Evolutionary conservation across 2,888 invertebrate genomes (phyloP).

Genomic region (Phasia obesa): DNA sequence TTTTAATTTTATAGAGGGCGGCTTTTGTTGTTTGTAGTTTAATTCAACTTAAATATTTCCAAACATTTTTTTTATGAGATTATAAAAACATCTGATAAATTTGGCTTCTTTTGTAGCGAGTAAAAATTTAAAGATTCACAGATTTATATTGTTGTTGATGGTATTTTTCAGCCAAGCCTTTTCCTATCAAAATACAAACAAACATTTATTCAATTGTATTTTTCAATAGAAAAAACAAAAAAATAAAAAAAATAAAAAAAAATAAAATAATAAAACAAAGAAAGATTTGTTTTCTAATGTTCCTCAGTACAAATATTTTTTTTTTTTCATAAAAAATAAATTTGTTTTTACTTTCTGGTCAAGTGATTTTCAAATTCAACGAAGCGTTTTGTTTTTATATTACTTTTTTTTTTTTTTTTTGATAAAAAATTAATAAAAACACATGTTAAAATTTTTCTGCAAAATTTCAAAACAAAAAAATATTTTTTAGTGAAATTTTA

Average conservation of each 20-base stretch:
- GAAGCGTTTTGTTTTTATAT: constrained; percentile 51
- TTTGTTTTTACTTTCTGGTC: constrained; percentile 59
- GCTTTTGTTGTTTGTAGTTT: constrained; percentile 27
- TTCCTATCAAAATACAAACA: constrained; percentile 35
- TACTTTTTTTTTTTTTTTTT: neutral
- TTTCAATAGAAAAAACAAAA: neutral
- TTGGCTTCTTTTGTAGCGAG: neutral
- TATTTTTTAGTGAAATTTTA: constrained; percentile 27
- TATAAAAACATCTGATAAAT: constrained; percentile 38
- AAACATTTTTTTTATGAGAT: constrained; percentile 36
- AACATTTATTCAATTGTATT: neutral
- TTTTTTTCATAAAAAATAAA: constrained; percentile 29
- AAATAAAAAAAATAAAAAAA: neutral
- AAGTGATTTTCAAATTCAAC: constrained; percentile 56
- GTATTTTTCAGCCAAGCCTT: constrained; percentile 55
- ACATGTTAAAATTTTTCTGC: neutral
- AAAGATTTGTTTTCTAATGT: constrained; percentile 12
- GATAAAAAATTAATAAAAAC: neutral
- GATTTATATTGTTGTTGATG: constrained; percentile 30
- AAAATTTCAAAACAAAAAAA: neutral
- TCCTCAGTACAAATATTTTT: neutral
- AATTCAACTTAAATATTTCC: neutral
- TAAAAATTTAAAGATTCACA: neutral
- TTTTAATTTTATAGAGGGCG: constrained; percentile 24
- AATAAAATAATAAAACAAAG: constrained; percentile 15